Percentiles rank a stretch among this genome's conserved stretches.
Evolutionary conservation across 1,140 invertebrate genomes (phyloP).

Genomic region (Drosophila tsacasi): DNA sequence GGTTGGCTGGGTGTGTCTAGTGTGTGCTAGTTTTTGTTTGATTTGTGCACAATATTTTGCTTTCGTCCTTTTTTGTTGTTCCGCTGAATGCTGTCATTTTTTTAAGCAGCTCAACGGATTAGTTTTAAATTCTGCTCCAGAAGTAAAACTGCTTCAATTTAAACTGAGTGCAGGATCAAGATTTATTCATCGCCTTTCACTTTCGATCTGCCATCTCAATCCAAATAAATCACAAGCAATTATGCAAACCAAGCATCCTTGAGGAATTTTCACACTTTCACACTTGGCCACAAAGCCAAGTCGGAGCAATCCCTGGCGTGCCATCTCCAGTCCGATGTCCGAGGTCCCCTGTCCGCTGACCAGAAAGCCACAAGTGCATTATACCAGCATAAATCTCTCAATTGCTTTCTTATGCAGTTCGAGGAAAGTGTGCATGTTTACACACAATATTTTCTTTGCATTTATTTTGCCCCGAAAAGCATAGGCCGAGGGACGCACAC

Average conservation of each 20-base stretch:
- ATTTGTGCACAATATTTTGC: slow-evolving; percentile 22
- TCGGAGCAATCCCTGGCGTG: slow-evolving; percentile 38
- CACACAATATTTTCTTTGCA: slow-evolving; percentile 80
- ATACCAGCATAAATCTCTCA: slow-evolving; percentile 72
- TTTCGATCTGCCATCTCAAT: slow-evolving; percentile 66
- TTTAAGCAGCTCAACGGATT: slow-evolving; percentile 42
- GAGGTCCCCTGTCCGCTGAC: slow-evolving; percentile 26
- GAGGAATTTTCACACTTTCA: slow-evolving; percentile 82
- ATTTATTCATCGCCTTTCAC: slow-evolving; percentile 44
- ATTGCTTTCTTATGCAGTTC: slow-evolving; percentile 76
- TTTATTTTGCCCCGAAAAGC: slow-evolving; percentile 54
- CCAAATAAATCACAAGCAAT: slow-evolving; percentile 79
- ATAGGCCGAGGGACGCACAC: slow-evolving; percentile 55
- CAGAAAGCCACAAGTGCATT: slow-evolving; percentile 72
- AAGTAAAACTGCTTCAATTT: slow-evolving; percentile 3
- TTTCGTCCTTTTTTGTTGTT: neutral
- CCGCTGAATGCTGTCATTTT: slow-evolving; percentile 18
- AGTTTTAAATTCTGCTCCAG: slow-evolving; percentile 2
- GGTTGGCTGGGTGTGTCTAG: neutral
- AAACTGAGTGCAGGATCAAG: neutral
- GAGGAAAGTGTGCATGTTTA: slow-evolving; percentile 70
- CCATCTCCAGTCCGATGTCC: slow-evolving; percentile 35
- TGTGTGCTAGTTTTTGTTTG: slow-evolving; percentile 41
- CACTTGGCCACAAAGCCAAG: slow-evolving; percentile 60
- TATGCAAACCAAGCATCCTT: slow-evolving; percentile 79